Base-by-base conservation (phyloP, 2,113 vertebrate genomes). In the Falcunculus frontatus region DNA sequence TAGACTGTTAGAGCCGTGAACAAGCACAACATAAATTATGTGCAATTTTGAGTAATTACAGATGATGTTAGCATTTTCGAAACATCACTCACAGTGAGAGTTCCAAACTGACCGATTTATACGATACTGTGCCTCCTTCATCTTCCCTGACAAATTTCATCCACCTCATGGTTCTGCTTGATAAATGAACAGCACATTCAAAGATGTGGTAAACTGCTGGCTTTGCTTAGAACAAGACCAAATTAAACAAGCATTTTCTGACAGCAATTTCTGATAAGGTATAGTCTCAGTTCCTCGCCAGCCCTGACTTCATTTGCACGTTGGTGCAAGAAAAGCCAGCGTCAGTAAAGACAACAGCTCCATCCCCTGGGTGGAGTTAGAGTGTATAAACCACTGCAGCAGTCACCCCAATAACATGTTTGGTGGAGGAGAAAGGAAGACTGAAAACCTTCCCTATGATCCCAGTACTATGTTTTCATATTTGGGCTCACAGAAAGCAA, bases 11-110 rank as follows among this genome's bases (percentile, higher is more conserved):
- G 50, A 72, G 67, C 30, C 77, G 37, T 53, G 65, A 95, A 82
- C 11, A 77, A 93, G 44, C 65, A 89, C 89, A 97, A 94, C 81
- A 93, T 90, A 95, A 96, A 97, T 96, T 87, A 88, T 56, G 67
- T 83, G 68, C 83, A 87, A 89, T 96, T 97, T 96, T 86, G 77
- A 96, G 93, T 95, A 95, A 96, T 97, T 95, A 97, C 91, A 93
- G 93, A 84, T 91, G 55, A 73, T 80, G 89, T 90, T 97, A 95
- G 95, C 96, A 80, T 96, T 95, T 89, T 64, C 7, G 67, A 97
- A 96, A 95, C 50, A 95, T 79, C 65, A 57, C 25, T 96, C 94
- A 92, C 92, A 83, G 67, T 88, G 65, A 95, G 84, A 84, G 49
- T 46, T 93, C 79, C 84, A 83, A 96, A 89, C 79, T 75, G 55